Evolutionary conservation across 2,113 vertebrate species (phyloP), one percentile per base, ranked within the genome.

Genomic region (Halcyon malimbica): DNA sequence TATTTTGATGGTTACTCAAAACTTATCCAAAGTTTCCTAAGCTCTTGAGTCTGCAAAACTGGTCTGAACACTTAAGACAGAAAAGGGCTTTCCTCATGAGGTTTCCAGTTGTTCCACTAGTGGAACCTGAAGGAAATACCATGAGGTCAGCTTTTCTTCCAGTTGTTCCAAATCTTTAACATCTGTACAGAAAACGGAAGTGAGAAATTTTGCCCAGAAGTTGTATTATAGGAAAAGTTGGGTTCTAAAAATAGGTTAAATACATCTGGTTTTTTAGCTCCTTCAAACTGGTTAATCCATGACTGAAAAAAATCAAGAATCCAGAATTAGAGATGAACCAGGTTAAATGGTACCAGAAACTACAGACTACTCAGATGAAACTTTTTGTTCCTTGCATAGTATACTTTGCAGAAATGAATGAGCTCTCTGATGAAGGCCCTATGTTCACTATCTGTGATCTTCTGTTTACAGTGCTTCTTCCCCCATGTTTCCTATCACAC

Each of bases 131-230:
- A 96, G 93, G 96, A 97, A 97, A 97, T 96, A 96, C 90, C 91
- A 89, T 97, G 93, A 97, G 75, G 68, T 97, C 96, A 96, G 92
- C 85, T 95, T 97, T 97, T 96, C 95, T 97, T 96, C 89, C 96
- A 97, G 73, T 95, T 85, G 67, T 78, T 97, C 93, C 89, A 94
- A 89, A 93, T 67, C 85, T 90, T 93, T 95, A 87, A 95, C 97
- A 97, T 97, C 95, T 97, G 97, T 88, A 94, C 85, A 96, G 94
- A 95, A 96, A 94, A 11, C 50, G 85, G 96, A 97, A 96, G 94
- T 85, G 81, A 94, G 83, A 94, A 94, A 96, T 89, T 50, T 53
- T 93, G 56, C 74, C 92, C 89, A 95, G 87, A 91, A 95, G 65
- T 31, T 51, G n/a, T 75, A 89, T 79, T 94, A 84, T 93, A 94